A percentile compares a stretch with the other conserved stretches of the same genome.
These are phyloP conservation scores for Phalera bucephala DNA, from an alignment of 2,888 invertebrate genomes.

Conservation along the genomic window DNA sequence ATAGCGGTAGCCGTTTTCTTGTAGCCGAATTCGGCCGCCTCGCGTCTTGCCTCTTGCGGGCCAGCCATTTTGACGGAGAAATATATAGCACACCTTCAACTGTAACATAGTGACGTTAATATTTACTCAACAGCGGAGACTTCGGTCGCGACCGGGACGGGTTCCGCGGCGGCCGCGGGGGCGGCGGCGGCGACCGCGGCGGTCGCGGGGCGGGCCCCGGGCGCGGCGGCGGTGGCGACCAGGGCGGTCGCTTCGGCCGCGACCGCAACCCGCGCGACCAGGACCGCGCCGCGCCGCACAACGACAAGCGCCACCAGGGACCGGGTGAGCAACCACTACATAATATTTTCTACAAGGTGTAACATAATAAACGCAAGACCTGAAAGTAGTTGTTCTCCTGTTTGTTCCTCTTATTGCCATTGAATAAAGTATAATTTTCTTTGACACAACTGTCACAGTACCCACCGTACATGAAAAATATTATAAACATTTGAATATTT, in stretches of 20 bases:
- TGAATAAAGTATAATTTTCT: too few species aligned
- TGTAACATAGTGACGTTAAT: too few species aligned
- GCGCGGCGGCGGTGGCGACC: slow-evolving; percentile 12
- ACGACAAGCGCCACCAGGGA: slow-evolving; percentile 14
- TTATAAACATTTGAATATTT: too few species aligned
- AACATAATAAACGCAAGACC: too few species aligned
- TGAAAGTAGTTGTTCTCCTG: too few species aligned
- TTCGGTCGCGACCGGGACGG: slow-evolving; percentile 41
- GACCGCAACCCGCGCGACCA: slow-evolving; percentile 8
- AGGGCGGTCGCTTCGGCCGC: slow-evolving; percentile 8
- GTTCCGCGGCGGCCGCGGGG: slow-evolving; percentile 48
- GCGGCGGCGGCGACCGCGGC: slow-evolving; percentile 32
- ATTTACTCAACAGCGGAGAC: slow-evolving; percentile 26
- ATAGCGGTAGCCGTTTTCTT: slow-evolving; percentile 99
- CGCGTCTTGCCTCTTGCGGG: too few species aligned
- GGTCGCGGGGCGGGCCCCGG: slow-evolving; percentile 37
- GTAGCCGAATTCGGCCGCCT: too few species aligned
- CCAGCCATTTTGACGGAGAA: too few species aligned
- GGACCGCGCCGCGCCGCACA: slow-evolving; percentile 6
- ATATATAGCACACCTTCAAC: too few species aligned
- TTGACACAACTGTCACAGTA: too few species aligned
- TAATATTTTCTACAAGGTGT: not conserved
- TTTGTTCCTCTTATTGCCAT: not conserved
- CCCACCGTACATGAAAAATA: too few species aligned
- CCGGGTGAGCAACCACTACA: not conserved